phyloP scores from a whole-genome alignment of 2,797 vertebrate genomes.

The Tamandua tetradactyla region DNA sequence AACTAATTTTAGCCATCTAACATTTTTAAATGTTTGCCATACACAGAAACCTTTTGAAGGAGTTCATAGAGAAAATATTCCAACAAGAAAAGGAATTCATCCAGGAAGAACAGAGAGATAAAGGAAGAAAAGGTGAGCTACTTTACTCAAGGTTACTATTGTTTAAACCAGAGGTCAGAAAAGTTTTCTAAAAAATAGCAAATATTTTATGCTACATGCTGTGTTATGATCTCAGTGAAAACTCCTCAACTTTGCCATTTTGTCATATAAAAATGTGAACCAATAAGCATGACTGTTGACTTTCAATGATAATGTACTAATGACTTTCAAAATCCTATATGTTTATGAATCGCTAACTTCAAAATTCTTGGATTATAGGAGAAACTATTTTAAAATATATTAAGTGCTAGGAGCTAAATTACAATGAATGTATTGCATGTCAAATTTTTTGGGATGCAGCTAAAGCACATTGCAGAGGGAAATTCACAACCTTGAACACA shows the following conservation, averaged over 20 bases:
- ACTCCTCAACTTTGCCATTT: background rate
- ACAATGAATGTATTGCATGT: background rate
- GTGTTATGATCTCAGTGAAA: background rate
- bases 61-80: background rate
- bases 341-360: background rate
- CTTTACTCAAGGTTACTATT: background rate
- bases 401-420: background rate
- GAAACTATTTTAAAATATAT: background rate
- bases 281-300: too few relatives aligned
- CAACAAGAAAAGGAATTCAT: background rate
- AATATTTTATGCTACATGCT: background rate
- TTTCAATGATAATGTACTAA: background rate
- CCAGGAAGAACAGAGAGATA: background rate
- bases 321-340: background rate
- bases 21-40: background rate
- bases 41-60: background rate
- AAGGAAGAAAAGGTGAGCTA: background rate
- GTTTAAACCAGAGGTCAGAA: background rate
- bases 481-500: background rate
- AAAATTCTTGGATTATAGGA: background rate
- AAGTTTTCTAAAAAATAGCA: background rate
- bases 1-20: background rate
- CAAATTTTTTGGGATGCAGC: background rate
- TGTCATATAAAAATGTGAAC: background rate
- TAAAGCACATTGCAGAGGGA: background rate